Evolutionary conservation across 64 coral and sea anemone species (phyloP).

Genomic region (Cladopsammia gracilis): DNA sequence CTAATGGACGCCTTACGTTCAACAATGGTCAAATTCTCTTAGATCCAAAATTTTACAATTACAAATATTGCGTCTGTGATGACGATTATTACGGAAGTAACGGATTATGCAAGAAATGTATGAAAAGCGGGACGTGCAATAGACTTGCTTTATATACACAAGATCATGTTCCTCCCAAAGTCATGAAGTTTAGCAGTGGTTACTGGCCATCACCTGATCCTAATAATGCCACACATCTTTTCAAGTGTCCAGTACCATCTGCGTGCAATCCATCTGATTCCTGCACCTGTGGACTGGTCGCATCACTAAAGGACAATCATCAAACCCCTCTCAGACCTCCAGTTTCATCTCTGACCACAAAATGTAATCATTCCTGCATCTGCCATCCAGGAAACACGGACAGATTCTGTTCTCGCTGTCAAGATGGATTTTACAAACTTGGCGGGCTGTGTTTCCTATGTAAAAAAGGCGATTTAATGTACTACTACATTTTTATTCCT

Average conservation of each 20-base stretch:
- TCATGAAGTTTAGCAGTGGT: slow-evolving; percentile 22
- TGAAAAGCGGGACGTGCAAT: slow-evolving; percentile 24
- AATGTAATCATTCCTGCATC: slow-evolving; percentile 37
- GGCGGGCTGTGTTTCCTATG: slow-evolving; percentile 44
- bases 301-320: neutral
- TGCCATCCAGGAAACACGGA: slow-evolving; percentile 61
- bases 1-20: slow-evolving; percentile 41
- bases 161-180: neutral
- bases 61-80: slow-evolving; percentile 58
- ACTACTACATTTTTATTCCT: slow-evolving; percentile 46
- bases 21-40: slow-evolving; percentile 53
- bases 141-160: neutral
- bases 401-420: slow-evolving; percentile 61
- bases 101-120: slow-evolving; percentile 50
- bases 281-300: slow-evolving; percentile 36
- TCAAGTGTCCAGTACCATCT: slow-evolving; percentile 39
- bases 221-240: slow-evolving; percentile 31
- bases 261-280: slow-evolving; percentile 44
- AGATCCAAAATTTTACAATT: slow-evolving; percentile 54
- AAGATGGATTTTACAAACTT: slow-evolving; percentile 61
- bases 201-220: slow-evolving; percentile 63
- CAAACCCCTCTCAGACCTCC: neutral
- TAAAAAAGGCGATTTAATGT: slow-evolving; percentile 20
- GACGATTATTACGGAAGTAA: slow-evolving; percentile 38
- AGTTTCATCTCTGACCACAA: slow-evolving; percentile 51